Evolutionary conservation across 2,113 vertebrate genomes (phyloP).

Genomic region (Esox niger): DNA sequence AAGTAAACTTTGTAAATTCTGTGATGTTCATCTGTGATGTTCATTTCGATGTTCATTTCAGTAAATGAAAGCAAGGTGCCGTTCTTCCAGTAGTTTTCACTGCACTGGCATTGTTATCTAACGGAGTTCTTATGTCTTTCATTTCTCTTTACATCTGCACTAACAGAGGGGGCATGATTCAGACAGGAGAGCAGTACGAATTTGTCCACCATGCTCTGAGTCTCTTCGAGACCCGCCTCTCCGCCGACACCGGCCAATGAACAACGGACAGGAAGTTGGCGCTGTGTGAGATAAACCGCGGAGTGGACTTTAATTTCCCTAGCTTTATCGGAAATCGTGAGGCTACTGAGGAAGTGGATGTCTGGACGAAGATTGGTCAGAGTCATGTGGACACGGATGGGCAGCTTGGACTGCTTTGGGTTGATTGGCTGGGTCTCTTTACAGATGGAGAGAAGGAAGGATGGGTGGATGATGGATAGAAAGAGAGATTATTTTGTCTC

Average conservation of each 20-base stretch:
- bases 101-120: not conserved
- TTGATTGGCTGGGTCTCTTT: conserved; percentile 9
- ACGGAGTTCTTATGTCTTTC: not conserved
- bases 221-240: conserved; percentile 84
- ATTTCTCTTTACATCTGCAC: conserved; percentile 21
- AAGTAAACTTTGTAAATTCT: too few relatives aligned
- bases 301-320: conserved; percentile 14
- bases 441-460: conserved; percentile 1
- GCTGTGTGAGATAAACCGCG: conserved; percentile 1
- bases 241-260: conserved; percentile 83
- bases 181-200: conserved; percentile 97
- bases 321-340: not conserved
- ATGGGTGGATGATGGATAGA: not conserved
- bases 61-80: too few relatives aligned
- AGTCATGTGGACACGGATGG: not conserved
- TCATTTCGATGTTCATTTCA: too few relatives aligned
- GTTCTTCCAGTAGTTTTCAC: too few relatives aligned
- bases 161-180: conserved; percentile 94
- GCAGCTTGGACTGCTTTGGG: conserved; percentile 18
- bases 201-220: conserved; percentile 93
- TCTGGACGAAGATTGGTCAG: not conserved
- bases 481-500: conserved; percentile 43
- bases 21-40: too few relatives aligned
- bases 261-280: conserved; percentile 11
- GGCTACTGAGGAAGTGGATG: not conserved